These are phyloP conservation scores for Sesia bembeciformis DNA, from an alignment of 2,888 invertebrate species.

Conservation along the genomic window DNA sequence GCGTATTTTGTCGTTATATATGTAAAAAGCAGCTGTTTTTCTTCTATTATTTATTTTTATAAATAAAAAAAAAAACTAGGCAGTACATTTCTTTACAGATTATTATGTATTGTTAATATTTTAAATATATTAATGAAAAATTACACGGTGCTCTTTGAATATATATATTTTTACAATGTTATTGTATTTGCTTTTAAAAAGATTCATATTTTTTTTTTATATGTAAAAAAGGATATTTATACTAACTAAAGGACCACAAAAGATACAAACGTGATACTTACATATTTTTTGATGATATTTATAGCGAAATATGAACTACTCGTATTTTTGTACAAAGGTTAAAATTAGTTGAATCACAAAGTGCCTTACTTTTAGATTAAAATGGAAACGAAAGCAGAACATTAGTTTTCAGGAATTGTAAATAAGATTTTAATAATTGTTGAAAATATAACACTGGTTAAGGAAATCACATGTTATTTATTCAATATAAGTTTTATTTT, in stretches of 20 bases:
- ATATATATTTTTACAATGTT: background rate
- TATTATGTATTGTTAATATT: too few species aligned
- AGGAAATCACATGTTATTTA: conserved; percentile 31
- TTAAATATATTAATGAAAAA: background rate
- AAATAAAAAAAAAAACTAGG: background rate
- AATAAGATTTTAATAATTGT: conserved; percentile 21
- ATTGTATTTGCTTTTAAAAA: too few species aligned
- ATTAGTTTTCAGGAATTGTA: conserved; percentile 12
- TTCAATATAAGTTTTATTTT: conserved; percentile 33
- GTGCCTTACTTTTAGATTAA: conserved; percentile 28
- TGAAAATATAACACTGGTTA: conserved; percentile 49
- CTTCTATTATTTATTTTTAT: background rate
- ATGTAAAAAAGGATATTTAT: background rate
- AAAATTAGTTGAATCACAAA: conserved; percentile 21
- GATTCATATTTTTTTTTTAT: background rate
- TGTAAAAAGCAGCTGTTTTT: background rate
- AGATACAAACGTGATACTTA: conserved; percentile 51
- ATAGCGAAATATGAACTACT: conserved; percentile 17
- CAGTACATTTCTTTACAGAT: too few species aligned
- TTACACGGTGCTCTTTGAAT: background rate
- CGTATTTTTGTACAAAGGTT: conserved; percentile 31
- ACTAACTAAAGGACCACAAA: conserved; percentile 42
- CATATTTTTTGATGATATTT: conserved; percentile 62
- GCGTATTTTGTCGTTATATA: too few species aligned
- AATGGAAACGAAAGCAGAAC: background rate